phyloP scores from a whole-genome alignment of 2,888 invertebrate species.

The Tachina lurida region DNA sequence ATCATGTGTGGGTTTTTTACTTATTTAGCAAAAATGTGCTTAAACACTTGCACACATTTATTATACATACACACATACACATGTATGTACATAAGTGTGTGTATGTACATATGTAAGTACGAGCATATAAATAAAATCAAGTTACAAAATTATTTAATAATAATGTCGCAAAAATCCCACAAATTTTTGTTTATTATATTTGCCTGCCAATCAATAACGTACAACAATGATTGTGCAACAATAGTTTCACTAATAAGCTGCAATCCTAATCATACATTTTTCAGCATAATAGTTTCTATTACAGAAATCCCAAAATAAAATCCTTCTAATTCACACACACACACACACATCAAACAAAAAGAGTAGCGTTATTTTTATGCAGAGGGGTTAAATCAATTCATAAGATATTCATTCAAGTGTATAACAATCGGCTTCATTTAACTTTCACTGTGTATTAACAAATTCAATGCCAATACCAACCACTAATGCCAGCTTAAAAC shows the following conservation, averaged over 20 bases:
- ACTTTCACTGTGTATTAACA: slow-evolving; percentile 60
- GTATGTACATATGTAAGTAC: too few relatives aligned
- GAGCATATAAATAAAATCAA: slow-evolving; percentile 44
- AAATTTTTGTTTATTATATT: slow-evolving; percentile 41
- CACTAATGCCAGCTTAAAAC: slow-evolving; percentile 5
- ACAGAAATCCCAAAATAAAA: slow-evolving; percentile 16
- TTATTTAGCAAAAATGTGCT: not conserved
- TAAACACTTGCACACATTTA: slow-evolving; percentile 24
- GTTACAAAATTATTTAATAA: slow-evolving; percentile 45
- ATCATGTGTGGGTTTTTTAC: slow-evolving; percentile 19
- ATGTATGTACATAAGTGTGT: too few relatives aligned
- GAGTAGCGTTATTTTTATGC: not conserved
- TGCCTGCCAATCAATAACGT: slow-evolving; percentile 62
- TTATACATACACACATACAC: not conserved
- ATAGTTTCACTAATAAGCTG: slow-evolving; percentile 65
- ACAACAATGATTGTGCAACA: slow-evolving; percentile 47
- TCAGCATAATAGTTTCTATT: slow-evolving; percentile 1
- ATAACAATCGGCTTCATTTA: slow-evolving; percentile 70
- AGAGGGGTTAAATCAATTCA: slow-evolving; percentile 66
- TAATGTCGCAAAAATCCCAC: slow-evolving; percentile 50
- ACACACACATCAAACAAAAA: slow-evolving; percentile 33
- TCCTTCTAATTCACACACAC: slow-evolving; percentile 37
- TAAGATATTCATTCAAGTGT: slow-evolving; percentile 63
- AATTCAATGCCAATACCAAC: slow-evolving; percentile 40
- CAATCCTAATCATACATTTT: slow-evolving; percentile 63